Evolutionary conservation across 2,113 vertebrate genomes (phyloP).

Genomic region (Climacteris rufus): DNA sequence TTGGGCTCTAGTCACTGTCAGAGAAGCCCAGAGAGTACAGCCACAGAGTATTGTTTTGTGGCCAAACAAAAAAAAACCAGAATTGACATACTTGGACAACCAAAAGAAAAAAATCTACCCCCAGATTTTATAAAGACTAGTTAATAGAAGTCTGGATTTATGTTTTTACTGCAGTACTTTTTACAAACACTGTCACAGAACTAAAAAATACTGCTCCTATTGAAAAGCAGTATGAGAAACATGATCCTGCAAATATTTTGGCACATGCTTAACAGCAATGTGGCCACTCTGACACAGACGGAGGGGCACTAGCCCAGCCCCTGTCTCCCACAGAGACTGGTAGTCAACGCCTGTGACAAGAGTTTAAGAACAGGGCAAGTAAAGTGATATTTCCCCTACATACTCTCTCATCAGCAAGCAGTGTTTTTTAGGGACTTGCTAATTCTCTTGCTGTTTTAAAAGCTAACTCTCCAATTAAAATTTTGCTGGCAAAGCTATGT

Average conservation of each 20-base stretch:
- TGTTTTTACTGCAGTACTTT: background rate
- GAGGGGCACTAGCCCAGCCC: background rate
- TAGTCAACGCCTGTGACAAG: background rate
- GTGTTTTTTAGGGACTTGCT: background rate
- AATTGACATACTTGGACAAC: background rate
- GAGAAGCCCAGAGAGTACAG: background rate
- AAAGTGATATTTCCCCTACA: background rate
- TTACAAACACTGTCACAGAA: background rate
- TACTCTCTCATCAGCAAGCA: background rate
- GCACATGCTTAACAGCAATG: background rate
- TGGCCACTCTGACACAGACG: background rate
- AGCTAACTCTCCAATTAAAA: slow-evolving; percentile 4
- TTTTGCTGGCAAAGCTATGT: slow-evolving; percentile 16
- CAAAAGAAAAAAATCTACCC: background rate
- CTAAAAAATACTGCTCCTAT: background rate
- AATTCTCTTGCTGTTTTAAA: slow-evolving; percentile 25
- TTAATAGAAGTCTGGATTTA: background rate
- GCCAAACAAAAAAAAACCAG: background rate
- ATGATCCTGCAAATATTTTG: background rate
- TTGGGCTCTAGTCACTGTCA: background rate
- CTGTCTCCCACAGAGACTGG: background rate
- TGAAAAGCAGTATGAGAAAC: background rate
- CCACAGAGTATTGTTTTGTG: background rate
- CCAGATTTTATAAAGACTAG: background rate
- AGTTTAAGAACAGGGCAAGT: background rate